Evolutionary conservation across 2,888 invertebrate genomes (phyloP), one percentile per base, ranked within the genome.

Genomic region (Cyclophora punctaria): DNA sequence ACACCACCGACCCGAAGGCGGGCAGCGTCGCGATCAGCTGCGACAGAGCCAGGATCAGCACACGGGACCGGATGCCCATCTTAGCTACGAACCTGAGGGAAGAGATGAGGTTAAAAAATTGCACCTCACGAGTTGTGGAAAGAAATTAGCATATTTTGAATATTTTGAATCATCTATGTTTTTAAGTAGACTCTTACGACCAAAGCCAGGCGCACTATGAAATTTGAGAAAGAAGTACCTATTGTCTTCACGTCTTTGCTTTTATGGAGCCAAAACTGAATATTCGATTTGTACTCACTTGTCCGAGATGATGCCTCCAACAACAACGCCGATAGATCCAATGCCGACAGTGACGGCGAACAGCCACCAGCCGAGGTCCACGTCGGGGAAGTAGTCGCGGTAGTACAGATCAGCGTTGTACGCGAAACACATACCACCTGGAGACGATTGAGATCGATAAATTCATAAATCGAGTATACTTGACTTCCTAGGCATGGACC

Each of bases 371-470:
- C 96, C 95, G 7, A 96, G 91, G 83, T 96, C 96, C 64, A 95
- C 94, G 67, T 96, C 95, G 0, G 96, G 96, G 83, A 95, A 96
- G 80, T 96, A 96, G 52, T 92, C 93, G 56, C 95, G 92, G 79
- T 96, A 96, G 84, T 96, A 96, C 48, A 96, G 89, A 75, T 96
- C 96, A 4, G 96, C 96, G 78, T 96, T 96, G 89, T 96, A 96
- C 0, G 96, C 96, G 81, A 96, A 96, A 56, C 94, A 94, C 93
- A 96, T 95, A 56, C 96, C 96, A 62, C 95, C 94, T 94, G 81
- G 2, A 20, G 20, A 20, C 20, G 2, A 20, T 20, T 20, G 20
- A 20, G 20, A 20, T 20, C 20, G 20, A 20, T 20, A 20, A n/a
- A 20, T 20, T 20, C 20, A 20, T 20, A 1, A 20, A 20, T 20